phyloP scores from a whole-genome alignment of 2,888 invertebrate species.

The Drosophila siamana region DNA sequence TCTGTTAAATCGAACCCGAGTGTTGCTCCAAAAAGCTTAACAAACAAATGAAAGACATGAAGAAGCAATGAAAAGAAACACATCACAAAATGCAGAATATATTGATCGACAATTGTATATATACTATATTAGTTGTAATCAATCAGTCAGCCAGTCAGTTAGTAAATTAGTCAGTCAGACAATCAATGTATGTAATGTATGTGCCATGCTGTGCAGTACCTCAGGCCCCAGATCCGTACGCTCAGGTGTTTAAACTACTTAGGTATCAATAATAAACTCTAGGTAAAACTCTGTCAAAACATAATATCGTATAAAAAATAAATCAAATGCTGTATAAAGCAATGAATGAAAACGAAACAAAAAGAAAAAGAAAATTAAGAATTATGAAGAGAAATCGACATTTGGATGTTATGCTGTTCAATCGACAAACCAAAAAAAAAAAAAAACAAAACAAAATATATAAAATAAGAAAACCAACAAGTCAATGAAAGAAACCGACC shows the following conservation, averaged over 20 bases:
- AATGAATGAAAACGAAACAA: slow-evolving; percentile 17
- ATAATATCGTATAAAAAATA: slow-evolving; percentile 27
- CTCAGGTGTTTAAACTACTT: slow-evolving; percentile 40
- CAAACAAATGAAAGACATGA: slow-evolving; percentile 70
- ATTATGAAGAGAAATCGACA: slow-evolving; percentile 79
- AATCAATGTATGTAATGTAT: slow-evolving; percentile 50
- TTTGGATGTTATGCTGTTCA: slow-evolving; percentile 85
- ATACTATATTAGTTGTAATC: slow-evolving; percentile 16
- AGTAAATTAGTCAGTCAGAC: slow-evolving; percentile 24
- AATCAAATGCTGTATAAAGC: slow-evolving; percentile 19
- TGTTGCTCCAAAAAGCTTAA: slow-evolving; percentile 48
- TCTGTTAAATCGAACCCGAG: slow-evolving; percentile 19
- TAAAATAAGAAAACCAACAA: slow-evolving; percentile 19
- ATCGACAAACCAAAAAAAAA: slow-evolving; percentile 48
- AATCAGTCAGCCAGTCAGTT: slow-evolving; percentile 29
- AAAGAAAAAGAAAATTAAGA: slow-evolving; percentile 18
- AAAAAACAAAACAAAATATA: slow-evolving; percentile 27
- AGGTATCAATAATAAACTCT: slow-evolving; percentile 10
- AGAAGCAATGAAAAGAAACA: slow-evolving; percentile 46
- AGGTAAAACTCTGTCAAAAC: slow-evolving; percentile 25
- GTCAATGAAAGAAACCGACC: slow-evolving; percentile 37
- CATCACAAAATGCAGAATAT: slow-evolving; percentile 26
- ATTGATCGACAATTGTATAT: slow-evolving; percentile 15
- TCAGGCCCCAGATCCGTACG: slow-evolving; percentile 76
- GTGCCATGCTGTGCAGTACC: slow-evolving; percentile 86